A percentile compares a stretch with the other conserved stretches of the same genome.
These are phyloP conservation scores for Gymnothorax reevesii DNA, from an alignment of 2,797 vertebrate genomes.

Conservation along the genomic window DNA sequence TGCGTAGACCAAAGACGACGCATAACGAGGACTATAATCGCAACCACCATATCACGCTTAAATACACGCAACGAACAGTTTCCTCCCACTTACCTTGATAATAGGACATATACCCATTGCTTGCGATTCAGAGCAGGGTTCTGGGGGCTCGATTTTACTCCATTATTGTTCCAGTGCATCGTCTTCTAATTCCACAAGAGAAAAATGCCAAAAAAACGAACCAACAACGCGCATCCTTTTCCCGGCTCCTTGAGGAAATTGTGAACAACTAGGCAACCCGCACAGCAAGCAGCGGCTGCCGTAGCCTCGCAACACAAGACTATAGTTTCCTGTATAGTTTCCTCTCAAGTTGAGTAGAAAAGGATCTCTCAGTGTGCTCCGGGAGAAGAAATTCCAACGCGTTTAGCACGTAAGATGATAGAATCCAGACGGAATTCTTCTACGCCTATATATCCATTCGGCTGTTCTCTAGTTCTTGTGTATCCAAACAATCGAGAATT, in stretches of 20 bases:
- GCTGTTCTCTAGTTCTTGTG: not conserved
- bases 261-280: conserved; percentile 26
- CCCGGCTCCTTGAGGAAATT: conserved; percentile 25
- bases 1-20: not conserved
- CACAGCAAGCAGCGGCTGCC: conserved; percentile 23
- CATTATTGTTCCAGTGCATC: conserved; percentile 41
- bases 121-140: conserved; percentile 29
- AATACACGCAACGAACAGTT: conserved; percentile 22
- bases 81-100: conserved; percentile 48
- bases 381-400: conserved; percentile 32
- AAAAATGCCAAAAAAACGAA: conserved; percentile 36
- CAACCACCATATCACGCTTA: conserved; percentile 16
- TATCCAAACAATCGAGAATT: not conserved
- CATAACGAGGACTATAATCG: not conserved
- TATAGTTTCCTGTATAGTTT: conserved; percentile 42
- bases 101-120: conserved; percentile 42
- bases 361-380: conserved; percentile 30
- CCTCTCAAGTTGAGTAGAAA: conserved; percentile 41
- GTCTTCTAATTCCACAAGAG: conserved; percentile 35
- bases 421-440: conserved; percentile 8
- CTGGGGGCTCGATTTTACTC: conserved; percentile 35
- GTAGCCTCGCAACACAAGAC: conserved; percentile 27
- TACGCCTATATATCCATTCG: conserved; percentile 2
- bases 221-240: conserved; percentile 30
- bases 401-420: conserved; percentile 5